These are phyloP conservation scores for Cyclopterus lumpus DNA, from an alignment of 2,797 vertebrate species.

Conservation along the genomic window DNA sequence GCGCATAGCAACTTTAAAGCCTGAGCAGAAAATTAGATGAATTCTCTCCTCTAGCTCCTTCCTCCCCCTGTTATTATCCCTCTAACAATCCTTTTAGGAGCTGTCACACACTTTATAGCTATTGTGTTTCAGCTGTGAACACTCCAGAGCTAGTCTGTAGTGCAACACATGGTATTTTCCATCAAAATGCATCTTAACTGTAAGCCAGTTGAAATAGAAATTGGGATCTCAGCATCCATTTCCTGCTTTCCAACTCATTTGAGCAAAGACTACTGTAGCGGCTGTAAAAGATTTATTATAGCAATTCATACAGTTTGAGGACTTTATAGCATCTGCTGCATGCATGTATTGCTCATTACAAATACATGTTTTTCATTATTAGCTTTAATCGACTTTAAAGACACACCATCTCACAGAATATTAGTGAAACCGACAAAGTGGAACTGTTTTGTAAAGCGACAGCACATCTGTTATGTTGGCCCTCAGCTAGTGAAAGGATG, in stretches of 20 bases:
- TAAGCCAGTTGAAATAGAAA: slow-evolving; percentile 59
- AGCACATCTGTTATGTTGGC: slow-evolving; percentile 53
- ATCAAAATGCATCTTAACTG: slow-evolving; percentile 61
- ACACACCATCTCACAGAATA: slow-evolving; percentile 24
- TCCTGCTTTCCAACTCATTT: slow-evolving; percentile 46
- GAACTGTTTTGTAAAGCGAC: slow-evolving; percentile 30
- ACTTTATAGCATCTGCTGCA: slow-evolving; percentile 37
- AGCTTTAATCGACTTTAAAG: slow-evolving; percentile 24
- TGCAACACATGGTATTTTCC: slow-evolving; percentile 62
- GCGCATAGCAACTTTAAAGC: slow-evolving; percentile 77
- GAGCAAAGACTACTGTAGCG: slow-evolving; percentile 19
- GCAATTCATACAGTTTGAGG: slow-evolving; percentile 41
- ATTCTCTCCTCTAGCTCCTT: slow-evolving; percentile 76
- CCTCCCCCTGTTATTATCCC: slow-evolving; percentile 78
- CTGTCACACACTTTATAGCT: slow-evolving; percentile 81
- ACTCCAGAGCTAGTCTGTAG: slow-evolving; percentile 45
- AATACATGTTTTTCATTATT: slow-evolving; percentile 34
- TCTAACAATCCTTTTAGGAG: slow-evolving; percentile 83
- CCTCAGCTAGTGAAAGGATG: slow-evolving; percentile 39
- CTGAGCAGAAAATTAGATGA: slow-evolving; percentile 76
- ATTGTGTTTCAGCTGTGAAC: slow-evolving; percentile 76
- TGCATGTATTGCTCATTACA: slow-evolving; percentile 21
- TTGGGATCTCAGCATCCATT: slow-evolving; percentile 40
- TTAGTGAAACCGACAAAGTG: slow-evolving; percentile 37
- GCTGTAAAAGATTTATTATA: slow-evolving; percentile 32